Evolutionary conservation across 2,797 vertebrate genomes (phyloP), one percentile per base, ranked within the genome.

Genomic region (Sciurus vulgaris): DNA sequence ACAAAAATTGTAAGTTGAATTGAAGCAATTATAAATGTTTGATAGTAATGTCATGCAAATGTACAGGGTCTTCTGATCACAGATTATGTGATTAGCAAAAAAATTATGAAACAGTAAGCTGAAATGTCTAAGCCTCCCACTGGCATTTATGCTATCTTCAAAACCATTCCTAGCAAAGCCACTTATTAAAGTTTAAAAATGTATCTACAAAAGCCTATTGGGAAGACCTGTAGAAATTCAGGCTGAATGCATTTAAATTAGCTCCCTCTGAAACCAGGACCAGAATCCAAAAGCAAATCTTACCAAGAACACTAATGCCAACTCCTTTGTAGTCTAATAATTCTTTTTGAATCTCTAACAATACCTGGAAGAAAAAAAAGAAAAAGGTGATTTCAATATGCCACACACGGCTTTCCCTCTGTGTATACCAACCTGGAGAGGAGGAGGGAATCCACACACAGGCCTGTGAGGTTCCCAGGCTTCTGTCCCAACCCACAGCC

Each of bases 231-330:
- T 12, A 35, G 44, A 91, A 91, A 72, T 33, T 88, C 17, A 59
- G 47, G 65, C 9, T 70, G 15, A 14, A 54, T 61, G 24, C 24
- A 86, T 89, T 94, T 94, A 74, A 86, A 51, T 77, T 61, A 70
- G 73, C 70, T 93, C 30, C 18, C 59, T 73, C 59, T 85, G 44
- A 92, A 96, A 86, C 11, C 7, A n/a, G 7, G 79, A 96, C 24
- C 0, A 82, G 26, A 79, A 91, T 65, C 79, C 82, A 35, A 94
- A 11, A 93, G 88, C 12, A 92, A 93, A 77, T 90, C 99, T 99
- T 98, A 99, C 99, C 99, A 18, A 99, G 99, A 96, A 99, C 99
- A 96, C 99, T 99, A 87, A 99, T 99, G 18, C 99, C 99, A 33
- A 98, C 95, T 89, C 98, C 98, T 93, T 96, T 98, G 98, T 99